These are phyloP conservation scores for Heteractis magnifica DNA, from an alignment of 92 coral and sea anemone genomes.

Conservation along the genomic window DNA sequence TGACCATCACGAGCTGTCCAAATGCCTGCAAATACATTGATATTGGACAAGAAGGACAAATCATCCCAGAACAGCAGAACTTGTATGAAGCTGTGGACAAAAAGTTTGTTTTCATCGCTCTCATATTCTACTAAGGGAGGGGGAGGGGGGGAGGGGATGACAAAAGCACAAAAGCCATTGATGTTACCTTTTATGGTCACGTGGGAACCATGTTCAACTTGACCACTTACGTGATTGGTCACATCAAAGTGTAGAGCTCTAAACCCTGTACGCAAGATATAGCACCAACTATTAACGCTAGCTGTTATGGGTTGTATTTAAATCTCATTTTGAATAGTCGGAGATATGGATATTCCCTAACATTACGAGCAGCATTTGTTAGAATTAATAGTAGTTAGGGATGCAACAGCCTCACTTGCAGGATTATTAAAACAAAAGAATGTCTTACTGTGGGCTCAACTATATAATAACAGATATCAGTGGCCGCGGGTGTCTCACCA, in stretches of 20 bases:
- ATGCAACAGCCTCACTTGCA: too few relatives aligned
- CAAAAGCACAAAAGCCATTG: neutral
- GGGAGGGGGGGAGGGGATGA: too few relatives aligned
- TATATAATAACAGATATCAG: too few relatives aligned
- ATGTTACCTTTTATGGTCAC: conserved; percentile 14
- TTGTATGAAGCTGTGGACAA: neutral
- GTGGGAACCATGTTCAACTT: conserved; percentile 13
- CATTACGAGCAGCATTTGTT: too few relatives aligned
- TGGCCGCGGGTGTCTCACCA: neutral
- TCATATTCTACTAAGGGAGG: too few relatives aligned
- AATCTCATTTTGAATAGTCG: too few relatives aligned
- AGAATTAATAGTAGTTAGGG: too few relatives aligned
- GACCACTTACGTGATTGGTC: neutral
- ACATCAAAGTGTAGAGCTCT: conserved; percentile 18
- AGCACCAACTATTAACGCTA: neutral
- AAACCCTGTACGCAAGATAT: neutral
- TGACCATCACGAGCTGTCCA: neutral
- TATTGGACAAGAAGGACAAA: neutral
- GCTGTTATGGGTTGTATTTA: too few relatives aligned
- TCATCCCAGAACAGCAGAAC: conserved; percentile 8
- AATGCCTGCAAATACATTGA: neutral
- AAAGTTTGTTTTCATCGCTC: neutral
- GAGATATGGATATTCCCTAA: too few relatives aligned
- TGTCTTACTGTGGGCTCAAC: too few relatives aligned
- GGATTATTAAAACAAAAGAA: too few relatives aligned